A percentile compares a stretch with the other conserved stretches of the same genome.
phyloP scores from a whole-genome alignment of 2,888 invertebrate species.

The Netelia virgata region DNA sequence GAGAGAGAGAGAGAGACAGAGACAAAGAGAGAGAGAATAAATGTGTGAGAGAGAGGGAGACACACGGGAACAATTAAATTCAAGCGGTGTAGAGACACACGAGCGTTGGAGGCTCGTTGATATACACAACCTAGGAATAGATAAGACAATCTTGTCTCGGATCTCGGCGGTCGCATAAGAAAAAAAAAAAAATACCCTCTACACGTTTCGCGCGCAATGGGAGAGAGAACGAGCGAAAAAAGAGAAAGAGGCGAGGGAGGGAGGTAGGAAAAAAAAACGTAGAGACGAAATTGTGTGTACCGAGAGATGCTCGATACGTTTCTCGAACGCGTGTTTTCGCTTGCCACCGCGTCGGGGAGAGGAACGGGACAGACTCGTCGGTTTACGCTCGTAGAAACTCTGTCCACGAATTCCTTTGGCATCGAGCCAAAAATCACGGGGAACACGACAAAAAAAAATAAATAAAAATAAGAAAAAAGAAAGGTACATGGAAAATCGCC shows the following conservation, averaged over 20 bases:
- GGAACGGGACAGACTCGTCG: neutral
- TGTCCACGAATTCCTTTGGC: conserved; percentile 52
- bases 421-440: conserved; percentile 34
- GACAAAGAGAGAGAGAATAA: neutral
- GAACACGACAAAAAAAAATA: conserved; percentile 22
- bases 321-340: conserved; percentile 39
- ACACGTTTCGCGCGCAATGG: neutral
- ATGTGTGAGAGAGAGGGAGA: neutral
- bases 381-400: conserved; percentile 9
- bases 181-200: conserved; percentile 3
- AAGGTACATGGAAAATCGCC: too few species aligned
- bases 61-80: conserved; percentile 44
- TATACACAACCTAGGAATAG: conserved; percentile 30
- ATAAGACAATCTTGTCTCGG: conserved; percentile 16
- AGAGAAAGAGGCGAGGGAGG: conserved; percentile 1
- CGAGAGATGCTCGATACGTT: conserved; percentile 11
- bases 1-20: neutral
- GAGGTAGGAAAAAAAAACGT: neutral
- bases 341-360: conserved; percentile 1
- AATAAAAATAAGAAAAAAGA: neutral
- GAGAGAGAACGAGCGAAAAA: neutral
- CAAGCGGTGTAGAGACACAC: conserved; percentile 1
- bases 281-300: conserved; percentile 39
- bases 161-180: neutral
- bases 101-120: neutral